These are phyloP conservation scores for Xerus inauris DNA, from an alignment of 2,113 vertebrate species.

Conservation along the genomic window DNA sequence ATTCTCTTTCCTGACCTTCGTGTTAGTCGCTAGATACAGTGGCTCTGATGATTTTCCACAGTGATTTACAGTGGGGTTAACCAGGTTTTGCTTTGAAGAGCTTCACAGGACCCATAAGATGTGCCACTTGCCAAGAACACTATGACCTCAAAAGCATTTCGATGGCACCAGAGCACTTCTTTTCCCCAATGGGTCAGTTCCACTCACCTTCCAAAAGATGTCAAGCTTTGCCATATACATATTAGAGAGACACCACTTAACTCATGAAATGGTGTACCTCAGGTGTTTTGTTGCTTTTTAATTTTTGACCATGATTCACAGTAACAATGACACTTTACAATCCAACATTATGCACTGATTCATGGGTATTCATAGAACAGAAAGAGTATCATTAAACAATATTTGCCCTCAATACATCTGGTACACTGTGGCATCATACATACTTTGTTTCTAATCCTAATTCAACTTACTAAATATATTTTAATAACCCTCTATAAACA, in stretches of 20 bases:
- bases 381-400: slow-evolving; percentile 7
- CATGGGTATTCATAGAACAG: background rate
- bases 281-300: background rate
- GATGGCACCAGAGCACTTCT: background rate
- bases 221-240: background rate
- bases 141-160: background rate
- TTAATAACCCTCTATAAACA: background rate
- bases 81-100: background rate
- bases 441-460: slow-evolving; percentile 8
- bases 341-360: background rate
- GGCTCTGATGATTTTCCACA: background rate
- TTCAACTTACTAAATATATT: background rate
- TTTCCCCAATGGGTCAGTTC: background rate
- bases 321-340: background rate
- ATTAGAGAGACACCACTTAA: background rate
- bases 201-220: background rate
- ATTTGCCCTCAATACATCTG: background rate
- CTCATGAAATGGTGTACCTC: background rate
- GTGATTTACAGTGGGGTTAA: background rate
- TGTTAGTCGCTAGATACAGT: background rate
- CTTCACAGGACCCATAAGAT: background rate
- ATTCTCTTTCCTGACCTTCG: background rate
- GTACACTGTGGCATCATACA: background rate
- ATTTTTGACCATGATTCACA: slow-evolving; percentile 8
- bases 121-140: background rate